phyloP scores from a whole-genome alignment of 2,113 vertebrate species.

The Tympanuchus pallidicinctus region DNA sequence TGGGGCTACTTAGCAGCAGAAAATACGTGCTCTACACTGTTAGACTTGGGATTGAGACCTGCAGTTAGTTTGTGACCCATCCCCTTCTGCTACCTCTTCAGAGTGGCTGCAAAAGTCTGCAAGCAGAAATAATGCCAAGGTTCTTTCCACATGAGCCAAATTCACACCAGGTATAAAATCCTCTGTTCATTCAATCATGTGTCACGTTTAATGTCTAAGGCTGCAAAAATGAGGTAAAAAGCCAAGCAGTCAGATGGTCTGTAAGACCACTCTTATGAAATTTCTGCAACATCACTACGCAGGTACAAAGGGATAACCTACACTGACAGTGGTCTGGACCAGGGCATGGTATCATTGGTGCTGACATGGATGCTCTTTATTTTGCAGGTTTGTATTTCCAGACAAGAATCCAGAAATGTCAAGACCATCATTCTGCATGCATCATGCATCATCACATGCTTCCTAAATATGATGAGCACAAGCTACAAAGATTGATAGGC shows the following conservation, averaged over 20 bases:
- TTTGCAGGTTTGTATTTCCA: neutral
- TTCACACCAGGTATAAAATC: neutral
- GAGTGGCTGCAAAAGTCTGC: neutral
- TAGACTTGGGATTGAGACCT: neutral
- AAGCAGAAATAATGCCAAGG: neutral
- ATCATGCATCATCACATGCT: neutral
- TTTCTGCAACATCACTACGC: neutral
- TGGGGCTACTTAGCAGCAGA: neutral
- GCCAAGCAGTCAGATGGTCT: neutral
- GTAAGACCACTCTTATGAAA: neutral
- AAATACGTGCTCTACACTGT: neutral
- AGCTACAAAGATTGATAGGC: neutral
- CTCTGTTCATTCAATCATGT: neutral
- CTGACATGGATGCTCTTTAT: accelerated
- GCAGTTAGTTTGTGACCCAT: neutral
- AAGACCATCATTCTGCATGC: neutral
- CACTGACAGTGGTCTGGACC: neutral
- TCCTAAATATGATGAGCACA: neutral
- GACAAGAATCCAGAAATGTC: neutral
- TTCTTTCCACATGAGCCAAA: neutral
- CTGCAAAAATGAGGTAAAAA: neutral
- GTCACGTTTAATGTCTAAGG: neutral
- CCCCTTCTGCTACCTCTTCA: neutral
- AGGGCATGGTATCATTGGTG: neutral
- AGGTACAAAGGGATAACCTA: neutral